These are phyloP conservation scores for Spheniscus mendiculus DNA, from an alignment of 2,113 vertebrate genomes.

Conservation along the genomic window DNA sequence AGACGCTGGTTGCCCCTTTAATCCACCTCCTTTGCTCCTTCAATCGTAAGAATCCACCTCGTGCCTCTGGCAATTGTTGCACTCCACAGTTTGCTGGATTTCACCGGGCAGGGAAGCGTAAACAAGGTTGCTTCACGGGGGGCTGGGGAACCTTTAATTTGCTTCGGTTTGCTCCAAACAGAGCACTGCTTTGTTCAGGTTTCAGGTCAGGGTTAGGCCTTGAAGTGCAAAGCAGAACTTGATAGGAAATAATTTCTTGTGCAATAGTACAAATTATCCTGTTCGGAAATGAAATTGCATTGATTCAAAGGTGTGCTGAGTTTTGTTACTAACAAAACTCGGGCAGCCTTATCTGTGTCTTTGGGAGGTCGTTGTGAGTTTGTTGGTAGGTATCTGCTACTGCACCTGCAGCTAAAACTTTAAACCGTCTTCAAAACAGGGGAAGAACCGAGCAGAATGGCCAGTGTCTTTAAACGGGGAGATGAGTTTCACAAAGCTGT, in stretches of 20 bases:
- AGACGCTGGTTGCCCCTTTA: background rate
- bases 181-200: background rate
- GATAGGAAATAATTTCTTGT: background rate
- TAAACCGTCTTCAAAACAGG: background rate
- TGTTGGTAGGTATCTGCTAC: background rate
- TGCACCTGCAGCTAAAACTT: background rate
- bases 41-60: background rate
- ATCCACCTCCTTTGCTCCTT: background rate
- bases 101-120: fast-evolving
- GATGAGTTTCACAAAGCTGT: background rate
- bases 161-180: background rate
- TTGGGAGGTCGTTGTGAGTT: background rate
- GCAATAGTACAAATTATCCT: background rate
- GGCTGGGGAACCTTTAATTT: background rate
- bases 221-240: background rate
- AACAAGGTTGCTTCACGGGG: fast-evolving
- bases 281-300: background rate
- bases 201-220: background rate
- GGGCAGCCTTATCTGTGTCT: background rate
- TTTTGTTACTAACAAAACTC: background rate
- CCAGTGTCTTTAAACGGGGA: background rate
- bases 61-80: background rate
- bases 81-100: background rate
- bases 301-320: background rate
- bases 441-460: fast-evolving